A percentile compares a stretch with the other conserved stretches of the same genome.
Conservation (phyloP, 1,140 invertebrate species). For the Drosophila ercepeae region DNA sequence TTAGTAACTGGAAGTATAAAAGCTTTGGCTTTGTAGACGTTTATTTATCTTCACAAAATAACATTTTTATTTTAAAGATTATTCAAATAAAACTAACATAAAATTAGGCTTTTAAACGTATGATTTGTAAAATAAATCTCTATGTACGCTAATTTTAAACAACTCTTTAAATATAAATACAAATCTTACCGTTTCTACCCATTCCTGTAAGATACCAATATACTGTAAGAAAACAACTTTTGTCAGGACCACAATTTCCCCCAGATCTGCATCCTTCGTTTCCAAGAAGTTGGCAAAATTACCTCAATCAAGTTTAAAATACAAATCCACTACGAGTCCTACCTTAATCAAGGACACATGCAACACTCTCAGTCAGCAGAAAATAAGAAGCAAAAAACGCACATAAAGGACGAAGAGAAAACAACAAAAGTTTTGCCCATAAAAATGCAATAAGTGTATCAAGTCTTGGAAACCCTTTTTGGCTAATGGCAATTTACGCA, state of each 20-base stretch:
- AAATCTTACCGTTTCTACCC: not conserved
- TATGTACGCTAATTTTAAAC: no score
- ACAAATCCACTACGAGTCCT: slow-evolving; percentile 13
- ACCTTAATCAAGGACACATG: slow-evolving; percentile 52
- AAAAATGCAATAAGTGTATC: slow-evolving; percentile 79
- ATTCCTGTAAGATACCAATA: not conserved
- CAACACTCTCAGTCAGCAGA: slow-evolving; percentile 19
- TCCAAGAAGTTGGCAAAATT: slow-evolving; percentile 16
- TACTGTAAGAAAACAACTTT: not conserved
- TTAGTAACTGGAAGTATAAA: slow-evolving; percentile 6
- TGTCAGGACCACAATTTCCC: not conserved
- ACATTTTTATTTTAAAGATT: no score
- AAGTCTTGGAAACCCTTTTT: slow-evolving; percentile 56
- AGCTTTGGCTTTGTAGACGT: not conserved
- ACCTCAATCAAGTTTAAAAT: slow-evolving; percentile 28
- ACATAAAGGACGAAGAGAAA: slow-evolving; percentile 8
- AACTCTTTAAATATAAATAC: not conserved
- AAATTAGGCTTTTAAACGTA: no score
- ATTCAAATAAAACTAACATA: no score
- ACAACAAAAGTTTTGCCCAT: slow-evolving; percentile 58
- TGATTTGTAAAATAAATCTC: not conserved
- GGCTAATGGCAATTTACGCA: slow-evolving; percentile 79
- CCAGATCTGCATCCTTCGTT: slow-evolving; percentile 1
- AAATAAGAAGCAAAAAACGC: slow-evolving; percentile 1
- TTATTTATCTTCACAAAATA: no score